phyloP scores from a whole-genome alignment of 2,888 invertebrate species.

The Acronicta alni region DNA sequence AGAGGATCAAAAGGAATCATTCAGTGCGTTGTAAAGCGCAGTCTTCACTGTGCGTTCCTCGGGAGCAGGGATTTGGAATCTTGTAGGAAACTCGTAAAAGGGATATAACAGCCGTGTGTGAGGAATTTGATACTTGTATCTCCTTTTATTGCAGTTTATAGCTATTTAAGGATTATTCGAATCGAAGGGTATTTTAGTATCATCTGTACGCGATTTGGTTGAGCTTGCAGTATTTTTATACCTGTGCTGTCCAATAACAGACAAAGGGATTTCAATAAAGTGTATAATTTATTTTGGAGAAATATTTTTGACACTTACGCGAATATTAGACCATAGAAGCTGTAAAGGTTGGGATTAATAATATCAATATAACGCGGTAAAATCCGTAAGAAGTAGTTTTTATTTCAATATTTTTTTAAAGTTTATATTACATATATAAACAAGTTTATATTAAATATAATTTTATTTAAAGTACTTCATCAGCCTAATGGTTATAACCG shows the following conservation, averaged over 20 bases:
- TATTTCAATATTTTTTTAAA: no score
- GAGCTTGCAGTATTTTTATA: conserved; percentile 40
- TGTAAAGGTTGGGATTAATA: no score
- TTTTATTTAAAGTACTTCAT: no score
- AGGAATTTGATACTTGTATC: conserved; percentile 48
- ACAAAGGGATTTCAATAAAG: conserved; percentile 24
- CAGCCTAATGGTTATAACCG: no score
- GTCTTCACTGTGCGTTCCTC: conserved; percentile 18
- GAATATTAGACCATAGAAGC: no score
- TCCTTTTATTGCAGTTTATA: conserved; percentile 45
- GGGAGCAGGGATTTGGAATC: conserved; percentile 39
- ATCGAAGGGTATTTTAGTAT: conserved; percentile 39
- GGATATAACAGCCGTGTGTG: conserved; percentile 41
- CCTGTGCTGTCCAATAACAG: conserved; percentile 20
- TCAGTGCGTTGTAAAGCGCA: conserved; percentile 31
- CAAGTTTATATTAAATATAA: no score
- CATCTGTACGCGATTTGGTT: conserved; percentile 27
- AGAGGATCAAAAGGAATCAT: conserved; percentile 48
- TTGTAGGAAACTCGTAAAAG: conserved; percentile 52
- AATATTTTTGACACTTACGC: no score
- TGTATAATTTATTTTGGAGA: conserved; percentile 13
- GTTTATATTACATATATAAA: no score
- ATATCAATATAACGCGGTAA: no score
- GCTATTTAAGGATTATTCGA: conserved; percentile 43
- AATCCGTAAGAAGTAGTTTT: no score